These are phyloP conservation scores for Karalla daura DNA, from an alignment of 2,797 vertebrate genomes.

Conservation along the genomic window DNA sequence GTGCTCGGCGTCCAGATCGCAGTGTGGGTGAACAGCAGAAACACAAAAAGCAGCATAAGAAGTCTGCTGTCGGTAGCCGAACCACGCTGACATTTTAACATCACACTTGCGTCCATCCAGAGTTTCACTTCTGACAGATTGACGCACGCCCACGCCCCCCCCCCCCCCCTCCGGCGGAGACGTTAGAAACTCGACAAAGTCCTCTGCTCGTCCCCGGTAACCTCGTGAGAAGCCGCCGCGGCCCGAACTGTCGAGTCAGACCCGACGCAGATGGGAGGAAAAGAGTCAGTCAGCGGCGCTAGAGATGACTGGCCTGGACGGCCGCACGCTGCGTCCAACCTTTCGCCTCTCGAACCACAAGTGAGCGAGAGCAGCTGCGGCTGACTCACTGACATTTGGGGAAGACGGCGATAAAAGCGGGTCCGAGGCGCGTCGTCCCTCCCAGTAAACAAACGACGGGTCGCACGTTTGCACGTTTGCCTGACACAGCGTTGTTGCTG, in stretches of 20 bases:
- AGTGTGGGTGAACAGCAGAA: neutral
- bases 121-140: neutral
- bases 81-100: too few relatives aligned
- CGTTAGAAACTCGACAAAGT: too few relatives aligned
- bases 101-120: too few relatives aligned
- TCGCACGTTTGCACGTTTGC: too few relatives aligned
- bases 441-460: slow-evolving; percentile 17
- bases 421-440: neutral
- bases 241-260: too few relatives aligned
- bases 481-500: too few relatives aligned
- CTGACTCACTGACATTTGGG: slow-evolving; percentile 45
- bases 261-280: too few relatives aligned
- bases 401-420: slow-evolving; percentile 24
- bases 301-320: slow-evolving; percentile 35
- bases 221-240: too few relatives aligned
- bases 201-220: too few relatives aligned
- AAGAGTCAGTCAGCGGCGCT: too few relatives aligned
- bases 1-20: too few relatives aligned
- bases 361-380: slow-evolving; percentile 55
- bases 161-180: too few relatives aligned
- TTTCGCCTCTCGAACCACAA: slow-evolving; percentile 59
- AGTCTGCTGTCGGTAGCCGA: neutral
- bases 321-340: slow-evolving; percentile 54
- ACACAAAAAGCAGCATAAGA: neutral
- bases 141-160: neutral